A percentile compares a stretch with the other conserved stretches of the same genome.
These are phyloP conservation scores for Gonioctena quinquepunctata DNA, from an alignment of 1,140 invertebrate species.

Conservation along the genomic window DNA sequence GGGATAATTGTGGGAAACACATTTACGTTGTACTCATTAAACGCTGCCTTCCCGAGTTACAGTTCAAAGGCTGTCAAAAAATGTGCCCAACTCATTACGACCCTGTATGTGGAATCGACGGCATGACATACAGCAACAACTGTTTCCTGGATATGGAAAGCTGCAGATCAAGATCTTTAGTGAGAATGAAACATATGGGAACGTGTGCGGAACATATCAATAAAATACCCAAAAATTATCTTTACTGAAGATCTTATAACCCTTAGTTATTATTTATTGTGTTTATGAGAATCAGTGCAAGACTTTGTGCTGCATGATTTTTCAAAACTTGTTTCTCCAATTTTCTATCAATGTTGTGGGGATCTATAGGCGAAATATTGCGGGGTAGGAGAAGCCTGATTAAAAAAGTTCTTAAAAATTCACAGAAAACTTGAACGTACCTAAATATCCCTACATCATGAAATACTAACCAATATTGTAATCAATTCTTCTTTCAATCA, in stretches of 20 bases:
- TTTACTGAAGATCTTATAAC: conserved; percentile 64
- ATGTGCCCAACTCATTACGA: conserved; percentile 85
- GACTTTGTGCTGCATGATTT: too few relatives aligned
- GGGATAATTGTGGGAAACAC: conserved; percentile 91
- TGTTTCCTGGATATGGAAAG: conserved; percentile 92
- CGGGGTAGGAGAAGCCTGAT: too few relatives aligned
- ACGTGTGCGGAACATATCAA: conserved; percentile 71
- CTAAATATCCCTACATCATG: too few relatives aligned
- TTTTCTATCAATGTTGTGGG: too few relatives aligned
- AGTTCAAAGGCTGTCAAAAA: conserved; percentile 81
- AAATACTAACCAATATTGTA: too few relatives aligned
- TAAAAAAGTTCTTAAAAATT: too few relatives aligned
- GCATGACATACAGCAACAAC: conserved; percentile 87
- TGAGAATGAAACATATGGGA: conserved; percentile 68
- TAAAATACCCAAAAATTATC: conserved; percentile 69
- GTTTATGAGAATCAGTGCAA: too few relatives aligned
- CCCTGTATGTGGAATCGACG: conserved; percentile 87
- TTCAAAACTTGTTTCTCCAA: too few relatives aligned
- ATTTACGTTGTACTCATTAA: conserved; percentile 86
- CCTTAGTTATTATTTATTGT: too few relatives aligned
- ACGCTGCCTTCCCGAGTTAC: conserved; percentile 78
- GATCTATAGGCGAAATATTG: too few relatives aligned
- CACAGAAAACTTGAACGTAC: too few relatives aligned
- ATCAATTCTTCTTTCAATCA: too few relatives aligned
- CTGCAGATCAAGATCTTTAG: conserved; percentile 75